Percentiles rank a stretch among this genome's conserved stretches.
These are phyloP conservation scores for Macrochelys suwanniensis DNA, from an alignment of 2,797 vertebrate species.

Conservation along the genomic window DNA sequence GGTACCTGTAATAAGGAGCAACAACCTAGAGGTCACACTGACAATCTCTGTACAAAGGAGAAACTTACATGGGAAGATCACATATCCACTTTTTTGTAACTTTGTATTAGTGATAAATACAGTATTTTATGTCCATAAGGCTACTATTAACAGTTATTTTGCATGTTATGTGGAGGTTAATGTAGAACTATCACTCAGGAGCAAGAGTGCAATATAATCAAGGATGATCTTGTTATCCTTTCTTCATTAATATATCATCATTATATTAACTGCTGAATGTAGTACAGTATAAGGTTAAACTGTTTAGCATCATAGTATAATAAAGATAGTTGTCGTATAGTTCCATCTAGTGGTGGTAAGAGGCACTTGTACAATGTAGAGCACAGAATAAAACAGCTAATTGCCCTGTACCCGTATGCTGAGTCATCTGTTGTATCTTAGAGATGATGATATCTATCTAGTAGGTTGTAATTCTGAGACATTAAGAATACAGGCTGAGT, in stretches of 20 bases:
- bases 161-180: background rate
- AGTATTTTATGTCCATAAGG: background rate
- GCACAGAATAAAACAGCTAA: accelerated
- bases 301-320: background rate
- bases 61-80: background rate
- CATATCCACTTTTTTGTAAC: background rate
- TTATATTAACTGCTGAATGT: background rate
- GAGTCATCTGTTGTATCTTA: background rate
- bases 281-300: background rate
- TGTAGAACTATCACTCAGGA: background rate
- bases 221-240: background rate
- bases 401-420: background rate
- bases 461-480: background rate
- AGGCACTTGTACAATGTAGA: background rate
- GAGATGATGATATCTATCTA: background rate
- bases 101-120: background rate
- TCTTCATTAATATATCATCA: too few species aligned
- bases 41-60: background rate
- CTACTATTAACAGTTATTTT: background rate
- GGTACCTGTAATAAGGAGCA: background rate
- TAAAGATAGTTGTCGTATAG: background rate
- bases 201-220: background rate
- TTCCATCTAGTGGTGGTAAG: conserved; percentile 47
- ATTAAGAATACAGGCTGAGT: background rate
- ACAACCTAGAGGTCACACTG: background rate